Percentiles rank a stretch among this genome's conserved stretches.
Evolutionary conservation across 2,888 invertebrate species (phyloP).

Genomic region (Cephus spinipes): DNA sequence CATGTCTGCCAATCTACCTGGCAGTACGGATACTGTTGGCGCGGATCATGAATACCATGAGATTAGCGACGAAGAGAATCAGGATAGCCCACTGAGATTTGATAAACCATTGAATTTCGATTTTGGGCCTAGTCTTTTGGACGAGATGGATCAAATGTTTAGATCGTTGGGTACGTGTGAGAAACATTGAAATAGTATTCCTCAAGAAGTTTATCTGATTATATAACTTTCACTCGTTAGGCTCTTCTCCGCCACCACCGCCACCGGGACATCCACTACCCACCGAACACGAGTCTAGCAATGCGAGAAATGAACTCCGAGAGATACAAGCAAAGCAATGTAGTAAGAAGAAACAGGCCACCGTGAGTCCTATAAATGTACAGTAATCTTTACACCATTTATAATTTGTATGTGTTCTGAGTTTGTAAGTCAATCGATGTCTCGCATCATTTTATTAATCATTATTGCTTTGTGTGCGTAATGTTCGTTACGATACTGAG

Average conservation of each 20-base stretch:
- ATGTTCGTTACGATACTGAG: not conserved
- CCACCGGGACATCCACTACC: constrained; percentile 50
- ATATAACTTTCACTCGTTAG: constrained; percentile 33
- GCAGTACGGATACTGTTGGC: constrained; percentile 41
- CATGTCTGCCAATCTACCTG: constrained; percentile 45
- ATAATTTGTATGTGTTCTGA: not conserved
- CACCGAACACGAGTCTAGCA: constrained; percentile 70
- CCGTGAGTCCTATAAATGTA: constrained; percentile 67
- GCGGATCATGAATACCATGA: constrained; percentile 84
- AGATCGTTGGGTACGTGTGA: constrained; percentile 65
- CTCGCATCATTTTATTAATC: not conserved
- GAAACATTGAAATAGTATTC: not conserved
- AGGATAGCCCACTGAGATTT: constrained; percentile 67
- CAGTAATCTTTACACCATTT: constrained; percentile 38
- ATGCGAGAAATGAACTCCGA: constrained; percentile 78
- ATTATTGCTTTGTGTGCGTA: not conserved
- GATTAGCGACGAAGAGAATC: constrained; percentile 82
- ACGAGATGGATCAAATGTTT: constrained; percentile 91
- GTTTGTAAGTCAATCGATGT: not conserved
- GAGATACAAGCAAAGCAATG: constrained; percentile 71
- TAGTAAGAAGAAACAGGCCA: constrained; percentile 71
- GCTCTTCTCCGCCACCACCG: constrained; percentile 58
- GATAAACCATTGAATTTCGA: constrained; percentile 73
- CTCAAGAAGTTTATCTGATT: not conserved
- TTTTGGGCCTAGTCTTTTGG: constrained; percentile 89